Evolutionary conservation across 1,140 invertebrate species (phyloP).

Genomic region (Galendromus occidentalis): DNA sequence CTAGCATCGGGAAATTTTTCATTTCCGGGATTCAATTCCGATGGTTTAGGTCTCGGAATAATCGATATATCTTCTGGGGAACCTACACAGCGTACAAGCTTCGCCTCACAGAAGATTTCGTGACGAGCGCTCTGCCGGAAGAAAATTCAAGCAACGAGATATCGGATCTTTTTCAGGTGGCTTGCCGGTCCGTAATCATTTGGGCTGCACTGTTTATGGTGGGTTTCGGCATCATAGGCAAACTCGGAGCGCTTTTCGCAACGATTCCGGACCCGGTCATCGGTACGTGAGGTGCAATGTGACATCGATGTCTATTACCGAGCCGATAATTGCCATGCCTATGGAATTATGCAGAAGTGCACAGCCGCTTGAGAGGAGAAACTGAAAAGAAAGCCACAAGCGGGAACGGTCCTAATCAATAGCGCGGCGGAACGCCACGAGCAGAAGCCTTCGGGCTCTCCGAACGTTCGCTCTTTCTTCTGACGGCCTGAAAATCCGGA

Average conservation of each 20-base stretch:
- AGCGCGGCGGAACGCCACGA: too few relatives aligned
- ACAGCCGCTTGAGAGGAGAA: background rate
- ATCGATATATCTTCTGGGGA: too few relatives aligned
- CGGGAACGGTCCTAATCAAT: background rate
- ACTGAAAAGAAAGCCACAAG: background rate
- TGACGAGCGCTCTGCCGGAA: background rate
- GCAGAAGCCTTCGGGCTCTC: background rate
- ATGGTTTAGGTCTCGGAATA: too few relatives aligned
- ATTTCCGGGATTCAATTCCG: too few relatives aligned
- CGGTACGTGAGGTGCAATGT: slow-evolving; percentile 44
- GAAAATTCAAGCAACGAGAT: background rate
- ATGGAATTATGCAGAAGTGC: background rate
- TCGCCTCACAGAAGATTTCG: too few relatives aligned
- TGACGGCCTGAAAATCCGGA: too few relatives aligned
- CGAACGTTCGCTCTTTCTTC: background rate
- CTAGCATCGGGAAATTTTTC: too few relatives aligned
- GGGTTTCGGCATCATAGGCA: slow-evolving; percentile 51
- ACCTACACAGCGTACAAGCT: too few relatives aligned
- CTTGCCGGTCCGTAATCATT: slow-evolving; percentile 58
- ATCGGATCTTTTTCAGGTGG: slow-evolving; percentile 37
- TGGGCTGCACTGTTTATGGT: slow-evolving; percentile 56
- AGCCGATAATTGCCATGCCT: background rate
- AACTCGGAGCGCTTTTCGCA: slow-evolving; percentile 62
- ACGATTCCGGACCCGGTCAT: slow-evolving; percentile 71
- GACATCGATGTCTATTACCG: background rate